A percentile compares a stretch with the other conserved stretches of the same genome.
These are phyloP conservation scores for Tridacna crocea DNA, from an alignment of 2,888 invertebrate genomes.

Conservation along the genomic window DNA sequence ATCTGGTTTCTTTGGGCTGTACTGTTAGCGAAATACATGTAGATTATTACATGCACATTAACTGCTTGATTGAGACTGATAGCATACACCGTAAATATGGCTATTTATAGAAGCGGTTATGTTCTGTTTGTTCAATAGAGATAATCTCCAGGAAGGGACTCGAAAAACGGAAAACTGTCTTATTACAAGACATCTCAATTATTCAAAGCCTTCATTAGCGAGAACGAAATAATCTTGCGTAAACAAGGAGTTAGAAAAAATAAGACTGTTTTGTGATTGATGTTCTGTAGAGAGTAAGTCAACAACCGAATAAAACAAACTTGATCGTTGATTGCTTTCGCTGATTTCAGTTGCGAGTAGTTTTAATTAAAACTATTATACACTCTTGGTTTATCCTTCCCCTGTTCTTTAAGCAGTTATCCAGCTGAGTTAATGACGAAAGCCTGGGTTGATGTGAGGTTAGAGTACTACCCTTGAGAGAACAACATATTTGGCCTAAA, in stretches of 20 bases:
- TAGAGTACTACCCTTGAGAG: too few relatives aligned
- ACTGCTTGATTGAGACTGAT: neutral
- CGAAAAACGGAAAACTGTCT: constrained; percentile 19
- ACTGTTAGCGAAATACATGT: too few relatives aligned
- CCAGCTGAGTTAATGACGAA: too few relatives aligned
- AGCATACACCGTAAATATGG: neutral
- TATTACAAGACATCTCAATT: constrained; percentile 27
- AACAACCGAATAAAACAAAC: constrained; percentile 12
- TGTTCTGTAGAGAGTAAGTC: neutral
- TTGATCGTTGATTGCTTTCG: neutral
- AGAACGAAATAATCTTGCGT: constrained; percentile 19
- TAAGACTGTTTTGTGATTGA: too few relatives aligned
- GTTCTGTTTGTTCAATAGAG: constrained; percentile 1
- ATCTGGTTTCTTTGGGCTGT: too few relatives aligned
- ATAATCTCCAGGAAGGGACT: constrained; percentile 3
- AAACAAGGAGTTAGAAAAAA: constrained; percentile 18
- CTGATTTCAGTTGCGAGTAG: constrained; percentile 1
- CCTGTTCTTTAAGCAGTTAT: too few relatives aligned
- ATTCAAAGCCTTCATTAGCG: constrained; percentile 26
- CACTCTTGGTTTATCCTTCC: too few relatives aligned
- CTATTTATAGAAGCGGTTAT: neutral
- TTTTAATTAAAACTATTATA: neutral
- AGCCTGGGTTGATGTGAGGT: too few relatives aligned
- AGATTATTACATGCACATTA: too few relatives aligned
- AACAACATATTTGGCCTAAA: too few relatives aligned